A percentile compares a stretch with the other conserved stretches of the same genome.
These are phyloP conservation scores for Acestrorhynchus altus DNA, from an alignment of 2,797 vertebrate genomes.

Conservation along the genomic window DNA sequence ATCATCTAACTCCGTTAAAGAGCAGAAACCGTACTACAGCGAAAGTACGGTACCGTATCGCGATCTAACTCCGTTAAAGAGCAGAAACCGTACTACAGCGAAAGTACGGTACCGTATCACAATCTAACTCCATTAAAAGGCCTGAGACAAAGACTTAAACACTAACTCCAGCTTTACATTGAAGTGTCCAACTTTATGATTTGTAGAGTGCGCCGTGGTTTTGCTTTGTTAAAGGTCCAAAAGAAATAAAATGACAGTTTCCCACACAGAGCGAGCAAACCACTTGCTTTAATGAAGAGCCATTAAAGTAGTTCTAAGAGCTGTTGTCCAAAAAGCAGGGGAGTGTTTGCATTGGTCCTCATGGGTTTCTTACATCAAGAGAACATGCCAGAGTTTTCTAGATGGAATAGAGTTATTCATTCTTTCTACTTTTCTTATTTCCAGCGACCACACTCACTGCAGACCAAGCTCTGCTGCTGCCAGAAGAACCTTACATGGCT, in stretches of 20 bases:
- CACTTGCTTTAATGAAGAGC: conserved; percentile 53
- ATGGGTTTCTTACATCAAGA: conserved; percentile 46
- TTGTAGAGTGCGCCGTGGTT: neutral
- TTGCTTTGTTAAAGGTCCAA: neutral
- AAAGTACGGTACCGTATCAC: no score
- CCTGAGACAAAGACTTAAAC: no score
- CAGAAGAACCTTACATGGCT: neutral
- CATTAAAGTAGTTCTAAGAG: conserved; percentile 66
- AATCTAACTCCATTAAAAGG: no score
- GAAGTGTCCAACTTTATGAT: neutral
- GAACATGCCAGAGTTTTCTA: neutral
- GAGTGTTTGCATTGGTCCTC: conserved; percentile 35
- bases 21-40: no score
- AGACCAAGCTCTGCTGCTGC: no score
- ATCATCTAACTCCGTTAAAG: no score
- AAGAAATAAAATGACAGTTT: conserved; percentile 23
- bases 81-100: no score
- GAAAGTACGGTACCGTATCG: no score
- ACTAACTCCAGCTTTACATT: neutral
- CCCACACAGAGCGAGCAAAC: conserved; percentile 57
- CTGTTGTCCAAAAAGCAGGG: conserved; percentile 53
- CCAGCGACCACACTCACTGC: neutral
- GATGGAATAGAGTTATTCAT: neutral
- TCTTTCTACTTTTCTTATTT: neutral
- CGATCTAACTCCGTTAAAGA: no score